Percentiles rank a stretch among this genome's conserved stretches.
phyloP scores from a whole-genome alignment of 1,140 invertebrate genomes.

The Caenorhabditis brenneri region DNA sequence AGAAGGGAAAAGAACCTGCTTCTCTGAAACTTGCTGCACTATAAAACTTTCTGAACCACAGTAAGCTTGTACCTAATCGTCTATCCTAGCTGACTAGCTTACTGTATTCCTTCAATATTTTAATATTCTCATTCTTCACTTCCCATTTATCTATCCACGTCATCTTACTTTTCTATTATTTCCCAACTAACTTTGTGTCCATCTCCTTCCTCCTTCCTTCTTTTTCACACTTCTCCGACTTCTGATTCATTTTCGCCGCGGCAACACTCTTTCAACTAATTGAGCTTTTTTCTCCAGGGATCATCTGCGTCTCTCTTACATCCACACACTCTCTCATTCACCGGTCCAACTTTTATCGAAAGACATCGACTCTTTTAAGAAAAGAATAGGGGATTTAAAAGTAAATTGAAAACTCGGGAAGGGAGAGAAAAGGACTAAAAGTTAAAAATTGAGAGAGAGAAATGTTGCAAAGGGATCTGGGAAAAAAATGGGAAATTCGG shows the following conservation, averaged over 20 bases:
- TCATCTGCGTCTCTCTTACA: background rate
- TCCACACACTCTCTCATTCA: background rate
- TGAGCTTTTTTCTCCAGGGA: slow-evolving; percentile 32
- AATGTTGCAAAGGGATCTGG: background rate
- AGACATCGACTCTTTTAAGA: background rate
- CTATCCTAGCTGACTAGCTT: too few relatives aligned
- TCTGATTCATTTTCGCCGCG: background rate
- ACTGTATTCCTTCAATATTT: background rate
- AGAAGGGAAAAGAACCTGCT: too few relatives aligned
- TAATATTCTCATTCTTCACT: background rate
- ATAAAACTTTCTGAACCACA: too few relatives aligned
- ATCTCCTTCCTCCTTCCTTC: background rate
- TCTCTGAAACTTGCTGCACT: too few relatives aligned
- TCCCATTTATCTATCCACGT: background rate
- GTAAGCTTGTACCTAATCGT: too few relatives aligned
- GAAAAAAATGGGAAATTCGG: background rate
- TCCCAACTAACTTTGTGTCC: background rate
- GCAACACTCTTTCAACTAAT: slow-evolving; percentile 4
- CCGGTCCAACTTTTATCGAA: slow-evolving; percentile 2
- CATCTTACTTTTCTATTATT: background rate
- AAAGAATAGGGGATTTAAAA: slow-evolving; percentile 17
- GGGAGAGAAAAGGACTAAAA: background rate
- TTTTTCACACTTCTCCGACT: background rate
- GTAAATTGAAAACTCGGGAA: background rate
- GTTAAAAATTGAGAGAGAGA: background rate